Evolutionary conservation across 2,888 invertebrate genomes (phyloP).

Genomic region (Apotomis turbidana): DNA sequence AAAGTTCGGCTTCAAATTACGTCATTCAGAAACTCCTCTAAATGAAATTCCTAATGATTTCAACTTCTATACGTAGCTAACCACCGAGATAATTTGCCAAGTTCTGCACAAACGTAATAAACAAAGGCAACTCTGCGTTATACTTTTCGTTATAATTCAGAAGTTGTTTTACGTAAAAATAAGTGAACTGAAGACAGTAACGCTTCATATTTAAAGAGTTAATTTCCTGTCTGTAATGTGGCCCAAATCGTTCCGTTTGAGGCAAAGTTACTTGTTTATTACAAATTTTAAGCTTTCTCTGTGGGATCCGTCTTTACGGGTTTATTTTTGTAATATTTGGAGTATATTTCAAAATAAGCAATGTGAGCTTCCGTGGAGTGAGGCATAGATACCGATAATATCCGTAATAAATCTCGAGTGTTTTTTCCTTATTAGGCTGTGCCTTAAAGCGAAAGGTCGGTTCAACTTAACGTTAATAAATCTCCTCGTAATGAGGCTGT

Average conservation of each 20-base stretch:
- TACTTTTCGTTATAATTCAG: slow-evolving; percentile 42
- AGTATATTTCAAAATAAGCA: slow-evolving; percentile 45
- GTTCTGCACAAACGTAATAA: slow-evolving; percentile 36
- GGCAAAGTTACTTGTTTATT: slow-evolving; percentile 53
- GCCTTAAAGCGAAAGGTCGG: slow-evolving; percentile 52
- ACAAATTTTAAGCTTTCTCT: slow-evolving; percentile 52
- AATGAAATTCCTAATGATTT: slow-evolving; percentile 52
- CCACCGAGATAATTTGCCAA: slow-evolving; percentile 40
- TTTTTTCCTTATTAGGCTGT: slow-evolving; percentile 64
- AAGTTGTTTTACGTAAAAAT: slow-evolving; percentile 43
- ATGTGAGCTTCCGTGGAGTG: slow-evolving; percentile 47
- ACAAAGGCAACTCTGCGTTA: slow-evolving; percentile 34
- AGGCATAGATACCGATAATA: slow-evolving; percentile 58
- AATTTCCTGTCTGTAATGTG: slow-evolving; percentile 56
- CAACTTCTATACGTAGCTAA: slow-evolving; percentile 41
- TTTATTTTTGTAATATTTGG: slow-evolving; percentile 44
- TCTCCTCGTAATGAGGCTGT: slow-evolving; percentile 57
- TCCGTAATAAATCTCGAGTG: slow-evolving; percentile 59
- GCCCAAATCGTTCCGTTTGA: slow-evolving; percentile 52
- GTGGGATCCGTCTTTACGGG: slow-evolving; percentile 50
- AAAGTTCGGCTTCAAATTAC: slow-evolving; percentile 54
- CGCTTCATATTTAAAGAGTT: slow-evolving; percentile 59
- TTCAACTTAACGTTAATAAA: slow-evolving; percentile 57
- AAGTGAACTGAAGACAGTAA: slow-evolving; percentile 52
- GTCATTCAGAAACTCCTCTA: slow-evolving; percentile 52